A percentile compares a stretch with the other conserved stretches of the same genome.
Conservation (phyloP, 2,113 vertebrate genomes). For the Lepus europaeus region DNA sequence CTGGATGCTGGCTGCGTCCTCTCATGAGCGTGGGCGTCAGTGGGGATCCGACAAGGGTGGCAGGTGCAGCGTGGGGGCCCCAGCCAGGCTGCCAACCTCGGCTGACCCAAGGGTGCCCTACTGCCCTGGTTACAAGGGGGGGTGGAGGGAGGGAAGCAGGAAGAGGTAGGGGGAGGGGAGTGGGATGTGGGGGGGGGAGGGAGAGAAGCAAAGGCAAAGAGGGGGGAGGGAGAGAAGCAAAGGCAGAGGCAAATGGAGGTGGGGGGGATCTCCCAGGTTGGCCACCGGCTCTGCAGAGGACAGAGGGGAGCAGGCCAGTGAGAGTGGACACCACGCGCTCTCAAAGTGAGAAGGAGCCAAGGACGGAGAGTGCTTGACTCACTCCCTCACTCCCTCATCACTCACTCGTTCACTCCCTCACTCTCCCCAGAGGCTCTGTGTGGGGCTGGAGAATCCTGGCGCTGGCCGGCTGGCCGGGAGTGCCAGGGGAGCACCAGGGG, state of each 20-base stretch:
- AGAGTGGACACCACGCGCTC: too few relatives aligned
- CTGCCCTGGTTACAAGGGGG: background rate
- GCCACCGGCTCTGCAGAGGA: background rate
- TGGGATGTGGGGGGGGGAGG: background rate
- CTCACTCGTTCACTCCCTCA: too few relatives aligned
- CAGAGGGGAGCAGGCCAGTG: too few relatives aligned
- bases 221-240: background rate
- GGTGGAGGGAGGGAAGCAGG: too few relatives aligned
- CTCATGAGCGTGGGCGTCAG: too few relatives aligned
- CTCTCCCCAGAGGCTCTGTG: too few relatives aligned
- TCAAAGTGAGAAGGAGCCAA: background rate
- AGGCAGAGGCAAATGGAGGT: accelerated
- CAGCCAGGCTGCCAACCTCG: accelerated
- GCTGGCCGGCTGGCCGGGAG: too few relatives aligned
- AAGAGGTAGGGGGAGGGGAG: background rate
- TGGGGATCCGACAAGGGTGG: background rate
- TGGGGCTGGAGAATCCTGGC: too few relatives aligned
- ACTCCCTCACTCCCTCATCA: too few relatives aligned
- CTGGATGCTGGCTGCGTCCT: background rate
- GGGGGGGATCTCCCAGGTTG: background rate
- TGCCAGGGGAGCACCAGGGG: too few relatives aligned
- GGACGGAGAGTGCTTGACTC: background rate
- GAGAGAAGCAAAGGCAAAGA: background rate
- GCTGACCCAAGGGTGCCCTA: background rate
- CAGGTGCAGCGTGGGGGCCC: background rate